Evolutionary conservation across 2,888 invertebrate species (phyloP).

Genomic region (Meteorus colon): DNA sequence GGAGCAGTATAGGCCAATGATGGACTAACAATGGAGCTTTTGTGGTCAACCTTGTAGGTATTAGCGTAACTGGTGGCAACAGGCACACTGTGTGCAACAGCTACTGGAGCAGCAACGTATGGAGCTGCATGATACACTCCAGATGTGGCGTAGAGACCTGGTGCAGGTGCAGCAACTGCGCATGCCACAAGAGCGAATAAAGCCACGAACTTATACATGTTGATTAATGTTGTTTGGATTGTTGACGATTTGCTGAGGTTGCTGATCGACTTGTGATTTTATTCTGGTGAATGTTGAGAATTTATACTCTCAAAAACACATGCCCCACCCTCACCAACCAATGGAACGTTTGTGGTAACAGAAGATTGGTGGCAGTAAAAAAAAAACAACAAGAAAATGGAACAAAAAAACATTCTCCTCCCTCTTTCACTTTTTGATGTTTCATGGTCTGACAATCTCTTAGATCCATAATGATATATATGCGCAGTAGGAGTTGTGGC

Average conservation of each 20-base stretch:
- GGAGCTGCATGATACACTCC: constrained; percentile 63
- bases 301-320: constrained; percentile 56
- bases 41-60: constrained; percentile 77
- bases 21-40: constrained; percentile 59
- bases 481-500: no score
- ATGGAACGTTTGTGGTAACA: constrained; percentile 24
- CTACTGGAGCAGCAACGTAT: constrained; percentile 65
- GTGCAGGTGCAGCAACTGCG: constrained; percentile 72
- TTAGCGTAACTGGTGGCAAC: constrained; percentile 78
- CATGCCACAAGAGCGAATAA: constrained; percentile 63
- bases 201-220: constrained; percentile 58
- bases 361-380: constrained; percentile 2
- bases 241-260: constrained; percentile 37
- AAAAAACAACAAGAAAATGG: background rate
- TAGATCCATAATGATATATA: background rate
- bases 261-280: constrained; percentile 55
- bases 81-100: constrained; percentile 72
- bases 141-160: constrained; percentile 53
- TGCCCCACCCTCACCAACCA: constrained; percentile 29
- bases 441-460: constrained; percentile 33
- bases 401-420: constrained; percentile 26
- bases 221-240: constrained; percentile 39
- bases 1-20: constrained; percentile 58
- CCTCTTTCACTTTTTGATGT: constrained; percentile 13
- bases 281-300: constrained; percentile 39